Evolutionary conservation across 2,888 invertebrate species (phyloP), one percentile per base, ranked within the genome.

Genomic region (Cheilosia pagana): DNA sequence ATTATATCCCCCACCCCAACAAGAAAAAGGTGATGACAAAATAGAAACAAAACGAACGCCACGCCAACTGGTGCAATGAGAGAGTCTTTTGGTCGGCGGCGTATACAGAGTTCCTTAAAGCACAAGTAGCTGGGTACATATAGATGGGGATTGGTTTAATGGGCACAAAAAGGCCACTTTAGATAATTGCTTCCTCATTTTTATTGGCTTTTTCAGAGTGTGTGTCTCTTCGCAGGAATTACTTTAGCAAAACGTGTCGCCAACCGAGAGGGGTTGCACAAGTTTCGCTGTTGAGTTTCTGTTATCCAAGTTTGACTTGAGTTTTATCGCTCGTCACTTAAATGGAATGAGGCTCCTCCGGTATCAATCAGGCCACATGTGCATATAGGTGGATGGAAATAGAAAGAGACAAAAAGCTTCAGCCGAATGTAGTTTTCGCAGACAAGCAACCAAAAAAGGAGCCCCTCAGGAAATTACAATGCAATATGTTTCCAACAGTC

Each of bases 131-230:
- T n/a, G n/a, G n/a, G n/a, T n/a, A n/a, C 21, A 28, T 8, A 41
- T 6, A 16, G 21, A 28, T 45, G 48, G 57, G 48, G 48, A 59
- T 60, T 43, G 60, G 28, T 52, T 50, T 52, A 53, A 53, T 71
- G 50, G 43, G 59, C 59, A 57, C 19, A 75, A 67, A 67, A 76
- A 59, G 45, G 45, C 67, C 79, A 79, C 72, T 79, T 79, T 52
- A 72, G 79, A 60, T 79, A 72, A 72, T 79, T 79, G 79, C 53
- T 79, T 79, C 72, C 65, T 59, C 60, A 53, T 60, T 63, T 60
- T 79, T 60, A 67, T 76, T 41, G 76, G 43, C n/a, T n/a, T 25
- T 52, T 63, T 48, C 35, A 53, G 19, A 21, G 31, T 55, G 7
- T 48, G 45, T 16, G n/a, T 50, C n/a, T 39, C 28, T 52, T 41